Evolutionary conservation across 2,888 invertebrate genomes (phyloP), one percentile per base, ranked within the genome.

Genomic region (Protophormia terraenovae): DNA sequence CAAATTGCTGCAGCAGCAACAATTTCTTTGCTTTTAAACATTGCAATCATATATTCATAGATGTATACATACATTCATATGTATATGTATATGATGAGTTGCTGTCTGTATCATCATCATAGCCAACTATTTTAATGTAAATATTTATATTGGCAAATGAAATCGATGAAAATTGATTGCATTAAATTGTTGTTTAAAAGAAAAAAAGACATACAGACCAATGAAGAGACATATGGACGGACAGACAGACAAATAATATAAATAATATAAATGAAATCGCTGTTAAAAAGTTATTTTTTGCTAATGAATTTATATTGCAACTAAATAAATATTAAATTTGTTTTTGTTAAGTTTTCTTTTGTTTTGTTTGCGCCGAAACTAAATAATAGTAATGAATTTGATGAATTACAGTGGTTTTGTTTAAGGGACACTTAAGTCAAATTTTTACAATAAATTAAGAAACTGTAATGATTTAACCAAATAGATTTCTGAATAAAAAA

Each of bases 81-180:
- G 3, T 16, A 3, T n/a, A 32, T 45, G 3, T 45, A 45, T 45
- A n/a, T 32, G 32, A 6, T 32, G 4, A 32, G 14, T 41, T 47
- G 47, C 47, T 16, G 8, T 3, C 10, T 55, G 41, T 27, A 41
- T 24, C 55, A 38, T n/a, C 38, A 60, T 6, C 10, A 72, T 0
- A 71, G 1, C 22, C 58, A 72, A 47, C 19, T 50, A 60, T 45
- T 38, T 83, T 55, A 75, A 83, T 64, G 69, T 38, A 79, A 83
- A 83, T 83, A 83, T 79, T 83, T 83, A 69, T 58, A 47, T 45
- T 75, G 78, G 75, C 69, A 69, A 83, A 62, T 75, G 64, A 79
- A 83, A 78, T 72, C 78, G 60, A 78, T 77, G 58, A 19, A 83
- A 83, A 73, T 83, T 79, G 79, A 79, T 79, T 79, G 83, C 62